These are phyloP conservation scores for Hippoglossus stenolepis DNA, from an alignment of 2,113 vertebrate species.

Conservation along the genomic window DNA sequence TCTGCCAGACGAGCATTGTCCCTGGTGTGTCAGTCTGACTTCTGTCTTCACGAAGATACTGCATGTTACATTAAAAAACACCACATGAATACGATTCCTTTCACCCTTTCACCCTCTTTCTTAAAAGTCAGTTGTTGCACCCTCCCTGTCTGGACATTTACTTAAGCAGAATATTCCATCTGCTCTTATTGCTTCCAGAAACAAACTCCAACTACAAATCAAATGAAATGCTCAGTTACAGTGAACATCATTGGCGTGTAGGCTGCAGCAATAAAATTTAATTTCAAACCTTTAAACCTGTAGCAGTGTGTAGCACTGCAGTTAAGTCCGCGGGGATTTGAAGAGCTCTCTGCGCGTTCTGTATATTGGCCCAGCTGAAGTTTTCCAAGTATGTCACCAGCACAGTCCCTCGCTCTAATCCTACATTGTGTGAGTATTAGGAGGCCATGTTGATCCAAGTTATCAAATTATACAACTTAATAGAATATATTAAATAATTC, in stretches of 20 bases:
- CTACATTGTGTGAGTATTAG: conserved; percentile 7
- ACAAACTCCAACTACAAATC: background rate
- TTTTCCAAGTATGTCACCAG: conserved; percentile 13
- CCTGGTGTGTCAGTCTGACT: background rate
- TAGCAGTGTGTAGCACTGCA: background rate
- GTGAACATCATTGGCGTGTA: background rate
- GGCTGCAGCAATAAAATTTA: background rate
- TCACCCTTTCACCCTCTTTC: background rate
- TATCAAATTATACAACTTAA: background rate
- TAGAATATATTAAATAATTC: background rate
- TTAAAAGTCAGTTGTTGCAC: background rate
- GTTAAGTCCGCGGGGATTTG: conserved; percentile 14
- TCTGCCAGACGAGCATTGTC: conserved; percentile 37
- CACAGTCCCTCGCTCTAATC: background rate
- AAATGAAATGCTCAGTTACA: background rate
- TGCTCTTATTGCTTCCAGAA: conserved; percentile 2
- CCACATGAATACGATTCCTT: background rate
- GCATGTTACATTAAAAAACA: background rate
- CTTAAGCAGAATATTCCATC: background rate
- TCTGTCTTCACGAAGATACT: background rate
- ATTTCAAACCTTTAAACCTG: conserved; percentile 38
- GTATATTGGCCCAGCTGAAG: background rate
- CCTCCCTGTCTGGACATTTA: conserved; percentile 25
- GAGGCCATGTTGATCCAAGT: conserved; percentile 1
- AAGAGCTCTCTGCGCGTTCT: conserved; percentile 5